Evolutionary conservation across 2,888 invertebrate species (phyloP), one percentile per base, ranked within the genome.

Genomic region (Coleophora deauratella): DNA sequence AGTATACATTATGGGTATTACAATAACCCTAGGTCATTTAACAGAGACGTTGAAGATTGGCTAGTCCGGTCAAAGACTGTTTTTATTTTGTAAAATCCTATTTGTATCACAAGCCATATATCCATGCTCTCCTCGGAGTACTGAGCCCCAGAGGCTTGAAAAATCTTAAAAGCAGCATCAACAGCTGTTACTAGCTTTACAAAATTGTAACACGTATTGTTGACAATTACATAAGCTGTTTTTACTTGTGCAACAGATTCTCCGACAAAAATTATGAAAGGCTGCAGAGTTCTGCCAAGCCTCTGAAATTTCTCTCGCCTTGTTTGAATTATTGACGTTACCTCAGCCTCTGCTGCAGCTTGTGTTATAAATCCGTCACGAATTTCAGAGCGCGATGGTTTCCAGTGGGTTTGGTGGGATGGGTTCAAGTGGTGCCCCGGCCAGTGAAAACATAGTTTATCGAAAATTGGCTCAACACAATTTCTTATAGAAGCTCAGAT

Each of bases 31-130:
- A 36, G 36, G 27, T 36, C 36, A 27, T 36, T 36, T 36, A 36
- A 27, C 27, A 36, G 27, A 27, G 11, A 21, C n/a, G 15, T 36
- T 21, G 38, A 32, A 11, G 33, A 14, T 11, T 38, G 32, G 30
- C 21, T 13, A 6, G 38, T 13, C 27, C 27, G 12, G 21, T 38
- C 38, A 38, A 33, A 38, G 15, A 11, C 38, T 2, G 33, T 38
- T 38, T 32, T 38, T 9, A 38, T 38, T 33, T 38, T 38, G 11
- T 38, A 38, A 21, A 38, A 38, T 33, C 38, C 38, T 33, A 38
- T 15, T 21, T 38, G 38, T 15, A 38, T 32, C 11, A 38, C 38
- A 33, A 33, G 15, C 38, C 38, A 38, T n/a, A 38, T 21, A 21
- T 38, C 33, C 27, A 33, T 38, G 33, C 38, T 32, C n/a, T 38